These are phyloP conservation scores for Lepus oiostolus DNA, from an alignment of 2,797 vertebrate genomes.

Conservation along the genomic window DNA sequence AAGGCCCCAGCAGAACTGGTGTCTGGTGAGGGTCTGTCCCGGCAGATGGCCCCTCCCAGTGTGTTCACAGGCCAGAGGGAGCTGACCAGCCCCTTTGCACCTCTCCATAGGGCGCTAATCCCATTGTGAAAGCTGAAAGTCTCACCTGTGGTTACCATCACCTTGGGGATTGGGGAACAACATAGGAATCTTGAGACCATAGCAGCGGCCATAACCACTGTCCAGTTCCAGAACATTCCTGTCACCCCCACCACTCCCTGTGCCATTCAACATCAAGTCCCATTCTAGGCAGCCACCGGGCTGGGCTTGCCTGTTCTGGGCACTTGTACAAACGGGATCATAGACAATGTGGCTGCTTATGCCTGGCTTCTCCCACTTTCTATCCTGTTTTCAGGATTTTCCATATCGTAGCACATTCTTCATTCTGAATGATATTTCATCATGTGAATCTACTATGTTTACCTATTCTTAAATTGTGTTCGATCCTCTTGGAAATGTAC, in stretches of 20 bases:
- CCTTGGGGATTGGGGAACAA: too few relatives aligned
- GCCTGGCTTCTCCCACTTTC: not conserved
- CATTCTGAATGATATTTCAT: not conserved
- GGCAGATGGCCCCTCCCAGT: not conserved
- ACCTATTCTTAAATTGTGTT: not conserved
- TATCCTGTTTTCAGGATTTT: not conserved
- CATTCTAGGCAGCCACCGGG: not conserved
- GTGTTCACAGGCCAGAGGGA: not conserved
- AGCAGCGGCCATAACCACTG: not conserved
- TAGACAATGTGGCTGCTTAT: not conserved
- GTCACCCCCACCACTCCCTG: too few relatives aligned
- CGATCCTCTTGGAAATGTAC: not conserved
- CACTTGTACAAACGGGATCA: not conserved
- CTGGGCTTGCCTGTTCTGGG: not conserved
- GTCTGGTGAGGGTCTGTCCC: not conserved
- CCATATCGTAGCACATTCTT: not conserved
- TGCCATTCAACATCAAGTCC: not conserved
- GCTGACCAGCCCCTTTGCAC: too few relatives aligned
- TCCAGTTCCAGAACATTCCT: not conserved
- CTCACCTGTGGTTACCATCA: not conserved
- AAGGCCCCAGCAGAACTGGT: not conserved
- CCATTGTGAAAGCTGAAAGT: not conserved
- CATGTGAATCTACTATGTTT: not conserved
- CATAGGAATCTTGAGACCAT: not conserved
- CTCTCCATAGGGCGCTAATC: not conserved